These are phyloP conservation scores for Ectropis grisescens DNA, from an alignment of 1,140 invertebrate genomes.

Conservation along the genomic window DNA sequence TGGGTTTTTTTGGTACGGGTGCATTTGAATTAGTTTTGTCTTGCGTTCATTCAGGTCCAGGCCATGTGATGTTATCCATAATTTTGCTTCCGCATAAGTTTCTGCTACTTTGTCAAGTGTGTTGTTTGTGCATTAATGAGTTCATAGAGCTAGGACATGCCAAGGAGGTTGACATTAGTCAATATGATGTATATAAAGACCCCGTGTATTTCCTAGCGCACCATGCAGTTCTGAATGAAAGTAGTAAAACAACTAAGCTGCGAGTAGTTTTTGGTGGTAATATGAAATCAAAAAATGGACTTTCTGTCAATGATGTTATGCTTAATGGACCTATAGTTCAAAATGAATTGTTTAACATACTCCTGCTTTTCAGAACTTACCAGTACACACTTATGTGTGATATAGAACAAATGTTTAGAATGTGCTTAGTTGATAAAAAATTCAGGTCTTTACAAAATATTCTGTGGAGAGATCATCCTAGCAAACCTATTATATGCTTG, in stretches of 20 bases:
- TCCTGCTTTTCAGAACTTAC: background rate
- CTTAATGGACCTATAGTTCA: background rate
- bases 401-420: background rate
- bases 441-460: background rate
- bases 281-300: too few relatives aligned
- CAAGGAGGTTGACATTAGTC: too few relatives aligned
- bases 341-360: background rate
- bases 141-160: conserved; percentile 13
- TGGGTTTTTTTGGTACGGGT: too few relatives aligned
- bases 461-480: background rate
- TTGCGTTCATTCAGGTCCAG: too few relatives aligned
- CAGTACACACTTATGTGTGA: background rate
- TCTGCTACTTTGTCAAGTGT: too few relatives aligned
- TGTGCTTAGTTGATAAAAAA: background rate
- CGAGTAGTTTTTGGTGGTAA: background rate
- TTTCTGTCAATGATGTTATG: too few relatives aligned
- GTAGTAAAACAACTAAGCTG: background rate
- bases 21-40: too few relatives aligned
- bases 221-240: background rate
- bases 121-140: too few relatives aligned
- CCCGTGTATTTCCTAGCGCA: background rate
- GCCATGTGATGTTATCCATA: too few relatives aligned
- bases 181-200: background rate
- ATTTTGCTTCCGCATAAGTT: too few relatives aligned
- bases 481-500: background rate